phyloP scores from a whole-genome alignment of 1,140 invertebrate genomes.

The Xylocopa sonorina region DNA sequence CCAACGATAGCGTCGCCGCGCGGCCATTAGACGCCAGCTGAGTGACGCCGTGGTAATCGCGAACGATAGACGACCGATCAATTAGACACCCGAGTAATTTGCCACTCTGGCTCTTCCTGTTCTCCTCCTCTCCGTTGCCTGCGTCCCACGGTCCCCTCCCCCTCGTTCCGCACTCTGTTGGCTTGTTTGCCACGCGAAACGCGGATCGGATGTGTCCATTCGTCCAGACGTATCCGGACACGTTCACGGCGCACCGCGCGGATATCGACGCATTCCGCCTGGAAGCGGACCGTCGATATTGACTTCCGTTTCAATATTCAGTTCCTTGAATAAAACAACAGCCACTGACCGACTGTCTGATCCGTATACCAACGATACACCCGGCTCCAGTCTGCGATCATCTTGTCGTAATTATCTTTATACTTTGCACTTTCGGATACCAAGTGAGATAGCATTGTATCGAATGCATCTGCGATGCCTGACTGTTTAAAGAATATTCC shows the following conservation, averaged over 20 bases:
- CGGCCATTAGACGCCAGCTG: constrained; percentile 42
- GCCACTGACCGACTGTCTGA: constrained; percentile 42
- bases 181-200: constrained; percentile 33
- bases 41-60: constrained; percentile 48
- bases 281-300: constrained; percentile 60
- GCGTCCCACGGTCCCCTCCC: background rate
- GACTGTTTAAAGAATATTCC: too few relatives aligned
- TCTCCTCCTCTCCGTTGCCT: background rate
- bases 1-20: constrained; percentile 35
- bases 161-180: background rate
- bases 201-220: constrained; percentile 18
- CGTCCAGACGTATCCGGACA: constrained; percentile 41
- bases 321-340: constrained; percentile 70
- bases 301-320: constrained; percentile 68
- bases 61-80: constrained; percentile 56
- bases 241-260: constrained; percentile 2
- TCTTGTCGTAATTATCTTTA: constrained; percentile 35
- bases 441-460: too few relatives aligned
- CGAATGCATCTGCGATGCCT: too few relatives aligned
- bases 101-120: background rate
- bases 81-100: constrained; percentile 60
- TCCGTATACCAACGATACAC: constrained; percentile 4
- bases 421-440: background rate
- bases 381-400: constrained; percentile 33
- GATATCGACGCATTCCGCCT: constrained; percentile 51